Evolutionary conservation across 2,888 invertebrate genomes (phyloP), one percentile per base, ranked within the genome.

Genomic region (Aquatica leii): DNA sequence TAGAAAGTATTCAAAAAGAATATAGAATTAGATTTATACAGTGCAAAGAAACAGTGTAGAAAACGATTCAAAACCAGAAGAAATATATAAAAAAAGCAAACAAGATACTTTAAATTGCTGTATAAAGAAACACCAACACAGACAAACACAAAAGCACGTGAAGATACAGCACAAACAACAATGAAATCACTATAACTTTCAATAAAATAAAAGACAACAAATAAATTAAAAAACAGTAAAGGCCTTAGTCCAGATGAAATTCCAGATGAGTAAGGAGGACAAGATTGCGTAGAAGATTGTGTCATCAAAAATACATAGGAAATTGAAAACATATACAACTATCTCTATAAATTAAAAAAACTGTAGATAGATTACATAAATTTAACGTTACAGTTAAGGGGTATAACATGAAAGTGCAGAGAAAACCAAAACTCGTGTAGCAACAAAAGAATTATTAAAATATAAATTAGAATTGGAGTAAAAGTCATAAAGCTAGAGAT

Each of bases 121-220:
- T 52, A 35, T 14, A 15, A 52, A 52, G 34, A 52, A 52, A 52
- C 52, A 52, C 35, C 52, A 34, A 52, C 49, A 49, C 49, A 35
- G 2, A 34, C 18, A n/a, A 35, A 15, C 14, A 52, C 3, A 31
- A 15, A 52, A 52, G 31, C 18, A 11, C n/a, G 11, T 2, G 14
- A 31, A 52, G 8, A 52, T 34, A 52, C 52, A 24, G 2, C 24
- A 6, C 24, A 24, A 24, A 24, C 6, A 24, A 24, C 6, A 6
- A 24, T 24, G 24, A 24, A 24, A 2, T 24, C 24, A 24, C 2
- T 52, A 35, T 31, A 35, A 52, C 31, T 2, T 31, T 14, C n/a
- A 34, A 52, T 21, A 34, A 50, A 50, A 50, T 50, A 50, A 21
- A 50, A 50, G 50, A 50, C 17, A 6, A 50, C 17, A 15, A 5